Percentiles rank a stretch among this genome's conserved stretches.
These are phyloP conservation scores for Silurus lanzhouensis DNA, from an alignment of 2,797 vertebrate genomes.

Conservation along the genomic window DNA sequence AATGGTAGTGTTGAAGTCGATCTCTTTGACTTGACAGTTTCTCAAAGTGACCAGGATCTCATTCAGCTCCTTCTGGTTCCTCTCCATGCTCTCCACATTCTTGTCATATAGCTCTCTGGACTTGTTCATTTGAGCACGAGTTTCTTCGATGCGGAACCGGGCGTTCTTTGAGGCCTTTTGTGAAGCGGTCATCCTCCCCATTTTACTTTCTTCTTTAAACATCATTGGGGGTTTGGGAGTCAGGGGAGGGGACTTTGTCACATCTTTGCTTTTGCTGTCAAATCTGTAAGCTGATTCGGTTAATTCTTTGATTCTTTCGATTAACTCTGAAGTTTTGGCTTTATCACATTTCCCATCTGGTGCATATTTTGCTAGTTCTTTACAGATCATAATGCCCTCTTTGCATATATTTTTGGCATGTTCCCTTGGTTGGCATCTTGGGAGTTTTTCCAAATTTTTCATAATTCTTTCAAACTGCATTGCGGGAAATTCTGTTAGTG, in stretches of 20 bases:
- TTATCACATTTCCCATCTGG: constrained; percentile 31
- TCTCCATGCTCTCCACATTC: too few relatives aligned
- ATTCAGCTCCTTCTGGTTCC: too few relatives aligned
- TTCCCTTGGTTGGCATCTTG: neutral
- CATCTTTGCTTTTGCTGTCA: constrained; percentile 46
- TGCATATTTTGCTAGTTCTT: constrained; percentile 14
- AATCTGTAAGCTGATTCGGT: constrained; percentile 7
- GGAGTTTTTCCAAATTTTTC: neutral
- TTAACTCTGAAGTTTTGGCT: neutral
- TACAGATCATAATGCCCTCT: constrained; percentile 9
- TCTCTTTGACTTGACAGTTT: too few relatives aligned
- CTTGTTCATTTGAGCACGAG: too few relatives aligned
- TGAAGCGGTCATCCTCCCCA: too few relatives aligned
- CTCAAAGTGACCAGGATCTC: too few relatives aligned
- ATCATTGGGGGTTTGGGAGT: too few relatives aligned
- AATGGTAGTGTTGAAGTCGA: too few relatives aligned
- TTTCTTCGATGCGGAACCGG: too few relatives aligned
- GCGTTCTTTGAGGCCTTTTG: too few relatives aligned
- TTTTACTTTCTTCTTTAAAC: too few relatives aligned
- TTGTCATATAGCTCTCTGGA: too few relatives aligned
- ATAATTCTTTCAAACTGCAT: neutral
- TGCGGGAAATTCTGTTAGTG: neutral
- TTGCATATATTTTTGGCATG: constrained; percentile 24
- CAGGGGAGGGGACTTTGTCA: constrained; percentile 18
- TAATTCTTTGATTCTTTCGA: constrained; percentile 23